Base-by-base conservation (phyloP, 2,888 invertebrate species). In the Caenorhabditis sp. region DNA sequence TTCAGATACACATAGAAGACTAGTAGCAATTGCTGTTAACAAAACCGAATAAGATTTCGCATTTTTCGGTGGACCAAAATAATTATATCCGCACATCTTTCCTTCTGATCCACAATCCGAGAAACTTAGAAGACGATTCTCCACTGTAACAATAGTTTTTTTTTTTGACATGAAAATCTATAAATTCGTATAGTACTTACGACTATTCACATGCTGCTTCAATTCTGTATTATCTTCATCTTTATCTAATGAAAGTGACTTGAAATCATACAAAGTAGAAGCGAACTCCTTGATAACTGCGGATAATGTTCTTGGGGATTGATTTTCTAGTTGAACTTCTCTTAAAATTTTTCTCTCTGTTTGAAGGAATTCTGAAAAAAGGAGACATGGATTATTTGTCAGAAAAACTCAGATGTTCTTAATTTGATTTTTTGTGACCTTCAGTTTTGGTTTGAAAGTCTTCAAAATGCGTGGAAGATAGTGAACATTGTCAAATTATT, bases 1-100 rank as follows among this genome's bases (percentile, higher is more conserved):
- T n/a, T 75, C 68, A 0, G 84, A 81, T 67, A 84, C 82, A 59
- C 86, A 86, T 1, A 86, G 70, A 8, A 86, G 69, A 21, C 84
- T 84, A 17, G 85, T 77, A 3, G 82, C 77, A 38, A 85, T 67
- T 26, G 82, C 63, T 1, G 84, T 83, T 52, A 85, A 84, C 82
- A 84, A 36, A 17, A 82, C 64, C 10, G 78, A 80, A 14, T 43
- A 43, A 26, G 17, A 26, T 26, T 26, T 56, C 17, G 23, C 25
- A 43, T 78, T 63, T 14, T 64, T 53, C 17, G 86, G 86, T 23
- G 66, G 58, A 7, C 78, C 82, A 53, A 79, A 84, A 38, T 84
- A 78, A 1, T 70, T 75, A 65, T 84, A 86, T 1, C 80, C 86
- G 60, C 86, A 86, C 1, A 75, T 53, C 20, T 77, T 67, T 20